Evolutionary conservation across 2,888 invertebrate genomes (phyloP), one percentile per base, ranked within the genome.

Genomic region (Sisyra nigra): DNA sequence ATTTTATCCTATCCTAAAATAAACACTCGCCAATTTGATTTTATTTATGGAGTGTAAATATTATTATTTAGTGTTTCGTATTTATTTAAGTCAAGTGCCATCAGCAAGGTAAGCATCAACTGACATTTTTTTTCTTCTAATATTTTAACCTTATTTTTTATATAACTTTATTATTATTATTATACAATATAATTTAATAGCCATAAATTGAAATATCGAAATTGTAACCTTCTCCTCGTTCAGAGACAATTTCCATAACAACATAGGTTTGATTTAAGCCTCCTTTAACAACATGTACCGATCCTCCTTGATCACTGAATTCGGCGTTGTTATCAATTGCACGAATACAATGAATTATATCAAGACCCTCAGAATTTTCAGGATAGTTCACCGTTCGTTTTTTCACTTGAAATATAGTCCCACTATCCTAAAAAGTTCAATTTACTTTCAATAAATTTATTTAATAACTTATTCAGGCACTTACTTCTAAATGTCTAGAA

Each of bases 201-300:
- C 41, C 41, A 24, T 41, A 41, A 18, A 33, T 24, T 41, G 31
- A 31, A 6, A 41, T 41, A 31, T 31, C 17, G 13, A 18, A 41
- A n/a, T n/a, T 33, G 17, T 41, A 41, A 15, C 41, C 41, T 6
- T 33, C n/a, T 17, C 41, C 41, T 8, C 17, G 31, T 33, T 33
- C 17, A 4, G 41, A 41, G 31, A 10, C n/a, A 10, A 41, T 41
- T 32, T 41, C 32, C 7, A 41, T 7, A 11, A n/a, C 15, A 15
- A 33, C 41, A 9, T 41, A 31, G 9, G 14, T 41, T 11, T 33
- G 33, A 17, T 32, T 32, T 15, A 41, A 15, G 11, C 41, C 41
- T 18, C 41, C 41, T 10, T 17, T 15, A 17, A 10, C 10, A 18
- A 41, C 32, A 32, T 31, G 10, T n/a, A 41, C 11, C 13, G 14